Base-by-base conservation (phyloP, 2,888 invertebrate genomes). In the Phlogophora meticulosa region DNA sequence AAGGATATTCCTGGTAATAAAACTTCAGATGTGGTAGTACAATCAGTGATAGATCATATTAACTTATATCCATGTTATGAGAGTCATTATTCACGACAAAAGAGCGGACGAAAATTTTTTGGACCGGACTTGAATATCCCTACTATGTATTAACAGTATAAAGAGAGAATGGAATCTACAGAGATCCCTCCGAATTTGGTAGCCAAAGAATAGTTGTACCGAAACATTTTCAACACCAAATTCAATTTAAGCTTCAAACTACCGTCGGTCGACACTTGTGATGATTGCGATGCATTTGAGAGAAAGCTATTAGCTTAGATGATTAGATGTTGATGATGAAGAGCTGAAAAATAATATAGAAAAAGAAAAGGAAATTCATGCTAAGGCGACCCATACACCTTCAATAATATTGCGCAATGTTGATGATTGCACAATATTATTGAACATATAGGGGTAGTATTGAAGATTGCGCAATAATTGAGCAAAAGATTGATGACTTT, bases 61-160 rank as follows among this genome's bases (percentile, higher is more conserved):
- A 55, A 40, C 55, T 38, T 17, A 17, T 55, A 52, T 51, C 52
- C 52, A 24, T 43, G 60, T 36, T 60, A 60, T 60, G 22, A 52
- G 49, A 60, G 51, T 22, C 51, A 60, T 34, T 60, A 60, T 60
- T 49, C 49, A 48, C 46, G 40, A 28, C 49, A 49, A 48, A 55
- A 55, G 17, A 55, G 55, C 17, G 55, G 28, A 17, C 17, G 17
- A 28, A 55, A 55, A 28, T 42, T 15, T 55, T 55, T 55, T 13
- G 40, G 42, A 55, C 17, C 40, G 5, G 55, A 28, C 42, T 55
- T 55, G 17, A 55, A 42, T 17, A 55, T 42, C 17, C 17, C 40
- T 28, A 17, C 28, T 13, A 55, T 40, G 40, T 55, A 55, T 17
- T n/a, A 40, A 13, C 40, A 55, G 17, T 52, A 52, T 22, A 52